Conservation (phyloP, 2,797 vertebrate species). For the Menidia menidia region DNA sequence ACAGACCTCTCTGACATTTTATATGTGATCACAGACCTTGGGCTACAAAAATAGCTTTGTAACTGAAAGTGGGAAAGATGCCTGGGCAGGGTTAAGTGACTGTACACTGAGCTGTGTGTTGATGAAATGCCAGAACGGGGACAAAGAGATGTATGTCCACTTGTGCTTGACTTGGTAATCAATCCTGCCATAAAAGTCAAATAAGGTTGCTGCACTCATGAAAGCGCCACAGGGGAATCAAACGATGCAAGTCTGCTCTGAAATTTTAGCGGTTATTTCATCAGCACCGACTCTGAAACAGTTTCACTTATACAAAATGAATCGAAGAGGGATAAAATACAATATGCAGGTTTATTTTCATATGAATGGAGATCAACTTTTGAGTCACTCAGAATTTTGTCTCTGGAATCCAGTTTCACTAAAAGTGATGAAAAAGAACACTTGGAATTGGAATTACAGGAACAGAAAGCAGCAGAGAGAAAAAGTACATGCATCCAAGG, state of each 20-base stretch:
- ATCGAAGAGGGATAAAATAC: constrained; percentile 6
- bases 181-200: constrained; percentile 12
- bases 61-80: constrained; percentile 7
- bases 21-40: constrained; percentile 16
- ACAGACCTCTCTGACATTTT: constrained; percentile 25
- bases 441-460: constrained; percentile 14
- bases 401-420: constrained; percentile 34
- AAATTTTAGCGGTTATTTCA: constrained; percentile 13
- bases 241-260: constrained; percentile 9
- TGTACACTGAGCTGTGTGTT: neutral
- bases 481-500: no score
- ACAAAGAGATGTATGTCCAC: constrained; percentile 17
- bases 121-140: constrained; percentile 3
- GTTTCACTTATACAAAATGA: constrained; percentile 15
- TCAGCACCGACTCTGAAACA: constrained; percentile 15
- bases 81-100: constrained; percentile 1
- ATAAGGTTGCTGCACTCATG: constrained; percentile 10
- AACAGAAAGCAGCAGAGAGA: constrained; percentile 21
- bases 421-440: constrained; percentile 26
- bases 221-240: constrained; percentile 1
- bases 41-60: constrained; percentile 8
- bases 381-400: constrained; percentile 28
- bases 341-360: neutral
- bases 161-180: neutral
- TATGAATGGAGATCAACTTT: constrained; percentile 25